phyloP scores from a whole-genome alignment of 30 jellyfish, hydroid and myxozoan genomes.

The Hydra vulgaris region DNA sequence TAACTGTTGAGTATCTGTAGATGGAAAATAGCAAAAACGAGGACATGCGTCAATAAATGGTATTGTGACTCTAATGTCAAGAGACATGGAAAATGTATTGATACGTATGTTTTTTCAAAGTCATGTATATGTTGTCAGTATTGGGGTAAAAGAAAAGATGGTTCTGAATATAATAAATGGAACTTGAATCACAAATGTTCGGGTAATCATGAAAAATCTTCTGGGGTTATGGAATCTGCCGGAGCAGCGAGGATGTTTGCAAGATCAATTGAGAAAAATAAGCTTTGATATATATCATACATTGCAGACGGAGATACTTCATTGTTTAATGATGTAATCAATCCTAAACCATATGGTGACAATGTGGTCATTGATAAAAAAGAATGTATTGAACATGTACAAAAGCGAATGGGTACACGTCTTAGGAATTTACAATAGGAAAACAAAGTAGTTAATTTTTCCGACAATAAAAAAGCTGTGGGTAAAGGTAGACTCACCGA shows the following conservation, averaged over 20 bases:
- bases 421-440: neutral
- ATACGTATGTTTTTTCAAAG: too few species aligned
- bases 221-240: too few species aligned
- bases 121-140: neutral
- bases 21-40: neutral
- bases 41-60: too few species aligned
- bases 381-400: too few species aligned
- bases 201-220: neutral
- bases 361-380: neutral
- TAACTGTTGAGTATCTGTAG: neutral
- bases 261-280: too few species aligned
- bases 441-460: neutral
- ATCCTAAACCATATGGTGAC: neutral
- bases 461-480: neutral
- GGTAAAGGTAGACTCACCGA: too few species aligned
- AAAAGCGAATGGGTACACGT: constrained; percentile 3
- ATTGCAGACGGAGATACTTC: too few species aligned
- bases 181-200: neutral
- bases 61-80: neutral
- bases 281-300: too few species aligned
- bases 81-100: constrained; percentile 3
- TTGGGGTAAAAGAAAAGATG: neutral
- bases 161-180: neutral
- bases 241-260: too few species aligned
- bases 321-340: neutral